Percentiles rank a stretch among this genome's conserved stretches.
These are phyloP conservation scores for Coptodon bakossiorum DNA, from an alignment of 2,113 vertebrate species.

Conservation along the genomic window DNA sequence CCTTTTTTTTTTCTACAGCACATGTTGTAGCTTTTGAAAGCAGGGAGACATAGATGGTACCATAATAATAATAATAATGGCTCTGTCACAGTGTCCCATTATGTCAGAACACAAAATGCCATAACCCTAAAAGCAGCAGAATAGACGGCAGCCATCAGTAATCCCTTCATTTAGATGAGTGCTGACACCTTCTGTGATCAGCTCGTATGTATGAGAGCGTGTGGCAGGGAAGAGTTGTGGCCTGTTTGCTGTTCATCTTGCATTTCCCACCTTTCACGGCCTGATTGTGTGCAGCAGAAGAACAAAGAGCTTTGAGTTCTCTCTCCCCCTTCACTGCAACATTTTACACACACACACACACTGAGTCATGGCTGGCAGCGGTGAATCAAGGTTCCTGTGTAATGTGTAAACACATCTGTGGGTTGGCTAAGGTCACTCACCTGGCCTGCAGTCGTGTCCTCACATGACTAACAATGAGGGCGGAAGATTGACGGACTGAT, in stretches of 20 bases:
- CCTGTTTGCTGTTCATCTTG: not conserved
- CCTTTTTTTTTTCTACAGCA: not conserved
- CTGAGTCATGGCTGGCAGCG: not conserved
- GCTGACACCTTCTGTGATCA: not conserved
- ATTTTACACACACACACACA: not conserved
- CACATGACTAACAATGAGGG: not conserved
- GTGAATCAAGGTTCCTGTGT: slow-evolving; percentile 51
- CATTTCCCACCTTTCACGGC: not conserved
- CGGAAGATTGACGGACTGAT: not conserved
- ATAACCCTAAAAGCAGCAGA: not conserved
- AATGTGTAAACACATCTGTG: slow-evolving; percentile 51
- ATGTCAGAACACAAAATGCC: not conserved
- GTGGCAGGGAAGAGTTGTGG: not conserved
- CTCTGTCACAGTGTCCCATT: not conserved
- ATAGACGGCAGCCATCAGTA: not conserved
- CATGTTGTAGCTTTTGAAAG: not conserved
- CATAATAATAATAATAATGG: not conserved
- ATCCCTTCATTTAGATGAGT: not conserved
- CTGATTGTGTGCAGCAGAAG: not conserved
- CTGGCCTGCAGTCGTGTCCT: not conserved
- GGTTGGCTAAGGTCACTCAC: slow-evolving; percentile 49
- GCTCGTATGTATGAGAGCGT: not conserved
- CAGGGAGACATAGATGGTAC: not conserved
- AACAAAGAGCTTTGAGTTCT: not conserved
- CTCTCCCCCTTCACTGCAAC: not conserved